A percentile compares a stretch with the other conserved stretches of the same genome.
phyloP scores from a whole-genome alignment of 2,113 vertebrate species.

The Galbula dea region DNA sequence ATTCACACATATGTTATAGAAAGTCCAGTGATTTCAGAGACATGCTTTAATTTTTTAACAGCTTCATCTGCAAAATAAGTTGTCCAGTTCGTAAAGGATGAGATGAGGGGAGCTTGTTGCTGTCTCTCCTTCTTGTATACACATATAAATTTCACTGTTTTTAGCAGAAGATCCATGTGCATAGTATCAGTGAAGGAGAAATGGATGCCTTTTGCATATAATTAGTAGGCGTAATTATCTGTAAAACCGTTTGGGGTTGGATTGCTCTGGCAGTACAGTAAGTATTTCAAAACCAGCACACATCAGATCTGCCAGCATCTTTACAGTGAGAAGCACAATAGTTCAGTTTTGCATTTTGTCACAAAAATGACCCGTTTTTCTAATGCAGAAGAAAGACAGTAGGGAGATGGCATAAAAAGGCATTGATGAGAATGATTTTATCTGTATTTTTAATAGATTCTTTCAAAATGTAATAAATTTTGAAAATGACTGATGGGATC shows the following conservation, averaged over 20 bases:
- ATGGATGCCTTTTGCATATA: background rate
- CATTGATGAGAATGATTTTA: conserved; percentile 6
- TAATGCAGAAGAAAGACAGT: background rate
- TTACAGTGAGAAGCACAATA: background rate
- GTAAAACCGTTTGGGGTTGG: conserved; percentile 2
- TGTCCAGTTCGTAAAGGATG: background rate
- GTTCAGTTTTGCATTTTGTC: conserved; percentile 12
- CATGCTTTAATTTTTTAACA: background rate
- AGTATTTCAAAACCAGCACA: conserved; percentile 25
- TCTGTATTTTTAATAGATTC: conserved; percentile 16
- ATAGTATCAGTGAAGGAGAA: background rate
- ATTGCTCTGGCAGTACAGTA: conserved; percentile 7
- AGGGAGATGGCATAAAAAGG: background rate
- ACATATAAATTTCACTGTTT: background rate
- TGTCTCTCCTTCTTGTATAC: background rate
- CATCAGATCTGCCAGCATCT: background rate
- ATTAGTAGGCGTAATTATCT: background rate
- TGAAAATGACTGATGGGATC: conserved; percentile 20
- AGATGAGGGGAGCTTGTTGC: background rate
- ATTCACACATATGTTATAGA: conserved; percentile 45
- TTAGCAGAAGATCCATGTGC: background rate
- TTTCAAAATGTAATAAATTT: conserved; percentile 34
- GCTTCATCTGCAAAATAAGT: background rate
- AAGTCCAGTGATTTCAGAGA: background rate
- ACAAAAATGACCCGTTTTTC: conserved; percentile 39